phyloP scores from a whole-genome alignment of 1,140 invertebrate genomes.

The Apolygus lucorum region DNA sequence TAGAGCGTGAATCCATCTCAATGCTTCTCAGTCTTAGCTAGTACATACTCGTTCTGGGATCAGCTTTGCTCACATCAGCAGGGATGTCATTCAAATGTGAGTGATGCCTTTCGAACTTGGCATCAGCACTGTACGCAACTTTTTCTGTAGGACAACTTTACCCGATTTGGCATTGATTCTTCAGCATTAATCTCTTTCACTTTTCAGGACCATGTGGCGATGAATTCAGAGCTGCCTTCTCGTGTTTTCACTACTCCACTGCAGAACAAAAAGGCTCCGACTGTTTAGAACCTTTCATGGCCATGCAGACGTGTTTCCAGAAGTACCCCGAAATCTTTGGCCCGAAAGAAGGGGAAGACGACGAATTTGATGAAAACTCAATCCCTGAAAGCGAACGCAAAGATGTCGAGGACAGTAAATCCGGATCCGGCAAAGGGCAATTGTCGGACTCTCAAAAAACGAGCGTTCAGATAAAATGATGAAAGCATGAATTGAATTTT shows the following conservation, averaged over 20 bases:
- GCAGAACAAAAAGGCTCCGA: constrained; percentile 55
- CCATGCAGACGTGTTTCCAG: constrained; percentile 88
- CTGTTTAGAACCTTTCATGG: constrained; percentile 80
- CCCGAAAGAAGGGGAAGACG: constrained; percentile 44
- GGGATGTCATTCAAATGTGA: too few species aligned
- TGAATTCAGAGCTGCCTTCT: constrained; percentile 86
- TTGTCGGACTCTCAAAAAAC: not conserved
- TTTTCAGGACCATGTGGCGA: constrained; percentile 77
- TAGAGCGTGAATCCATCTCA: too few species aligned
- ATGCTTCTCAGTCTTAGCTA: too few species aligned
- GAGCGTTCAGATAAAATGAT: constrained; percentile 8
- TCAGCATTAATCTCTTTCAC: too few species aligned
- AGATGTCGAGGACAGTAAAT: not conserved
- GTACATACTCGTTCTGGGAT: too few species aligned
- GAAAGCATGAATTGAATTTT: too few species aligned
- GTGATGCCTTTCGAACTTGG: too few species aligned
- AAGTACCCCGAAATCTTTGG: constrained; percentile 81
- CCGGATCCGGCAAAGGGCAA: not conserved
- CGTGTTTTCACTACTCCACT: constrained; percentile 83
- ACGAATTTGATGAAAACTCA: constrained; percentile 29
- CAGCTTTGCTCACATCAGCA: too few species aligned
- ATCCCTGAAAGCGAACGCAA: not conserved
- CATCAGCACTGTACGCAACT: too few species aligned
- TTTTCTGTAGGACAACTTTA: too few species aligned
- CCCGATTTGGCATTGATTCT: too few species aligned